Base-by-base conservation (phyloP, 2,113 vertebrate species). In the Trinectes maculatus region DNA sequence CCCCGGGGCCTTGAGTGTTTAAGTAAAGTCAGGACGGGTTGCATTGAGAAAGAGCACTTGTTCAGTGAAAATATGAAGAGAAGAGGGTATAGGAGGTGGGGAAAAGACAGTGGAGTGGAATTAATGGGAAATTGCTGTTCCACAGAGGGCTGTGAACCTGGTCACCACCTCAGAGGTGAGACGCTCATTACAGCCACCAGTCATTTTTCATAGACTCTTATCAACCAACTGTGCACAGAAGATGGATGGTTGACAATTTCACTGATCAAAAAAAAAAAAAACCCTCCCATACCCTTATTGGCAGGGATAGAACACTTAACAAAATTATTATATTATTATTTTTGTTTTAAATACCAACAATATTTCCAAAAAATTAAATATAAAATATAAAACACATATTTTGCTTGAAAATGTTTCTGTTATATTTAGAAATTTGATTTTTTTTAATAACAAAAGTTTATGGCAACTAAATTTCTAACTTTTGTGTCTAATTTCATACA, bases 161-260 rank as follows among this genome's bases (percentile, higher is more conserved):
- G 61, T 68, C n/a, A 49, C 39, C 80, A 33, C 69, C n/a, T 67
- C 63, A 67, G 74, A 89, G 80, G 77, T 80, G 83, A 84, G 85
- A 76, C 85, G 73, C 83, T 89, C 85, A 91, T 89, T 90, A 86
- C 19, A 73, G 71, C 62, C 64, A 54, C 36, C 62, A 90, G 69
- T 87, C 87, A 91, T 91, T 89, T 83, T 85, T 89, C 83, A 89
- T 80, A 26, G 36, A 65, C 85, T 81, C 82, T 89, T 91, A 91
- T 91, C 89, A 88, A 82, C 58, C 80, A 74, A 71, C 78, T 53
- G 82, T 78, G 88, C 87, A 67, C 72, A 72, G 65, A 91, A 86
- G 90, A 92, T 87, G 84, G 86, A 92, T 91, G 87, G 80, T 74
- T 91, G 90, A 91, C 90, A 89, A 88, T 92, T 89, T 88, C 46